These are phyloP conservation scores for Sinhomidia bicolor DNA, from an alignment of 2,888 invertebrate species.

Conservation along the genomic window DNA sequence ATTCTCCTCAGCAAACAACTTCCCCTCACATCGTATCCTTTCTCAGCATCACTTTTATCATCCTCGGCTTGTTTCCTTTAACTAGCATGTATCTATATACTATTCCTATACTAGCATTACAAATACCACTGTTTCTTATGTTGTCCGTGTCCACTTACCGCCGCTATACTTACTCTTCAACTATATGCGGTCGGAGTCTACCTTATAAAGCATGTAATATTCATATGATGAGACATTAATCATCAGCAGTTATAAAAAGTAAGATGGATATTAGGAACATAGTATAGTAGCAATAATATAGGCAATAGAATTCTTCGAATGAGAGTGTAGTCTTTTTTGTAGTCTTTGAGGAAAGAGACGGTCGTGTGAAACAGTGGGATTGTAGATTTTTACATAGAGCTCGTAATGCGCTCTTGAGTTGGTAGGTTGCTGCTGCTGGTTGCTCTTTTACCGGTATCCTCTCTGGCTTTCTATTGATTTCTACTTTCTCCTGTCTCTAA, in stretches of 20 bases:
- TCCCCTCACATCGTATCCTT: background rate
- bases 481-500: slow-evolving; percentile 19
- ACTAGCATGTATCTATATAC: no score
- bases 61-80: background rate
- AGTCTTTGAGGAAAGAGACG: background rate
- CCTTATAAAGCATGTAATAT: slow-evolving; percentile 30
- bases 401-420: slow-evolving; percentile 21
- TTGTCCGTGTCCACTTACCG: no score
- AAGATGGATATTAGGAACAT: slow-evolving; percentile 1
- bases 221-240: slow-evolving; percentile 37
- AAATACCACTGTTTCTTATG: no score
- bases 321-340: slow-evolving; percentile 7
- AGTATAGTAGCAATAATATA: slow-evolving; percentile 1
- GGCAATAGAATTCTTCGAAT: slow-evolving; percentile 23
- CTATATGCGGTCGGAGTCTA: no score
- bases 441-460: slow-evolving; percentile 36
- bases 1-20: background rate
- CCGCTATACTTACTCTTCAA: no score
- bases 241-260: slow-evolving; percentile 37
- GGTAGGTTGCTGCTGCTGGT: background rate
- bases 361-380: background rate
- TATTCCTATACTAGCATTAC: no score
- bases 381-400: slow-evolving; percentile 25
- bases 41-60: slow-evolving; percentile 25
- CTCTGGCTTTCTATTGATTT: slow-evolving; percentile 51